phyloP scores from a whole-genome alignment of 2,113 vertebrate genomes.

The Rana temporaria region DNA sequence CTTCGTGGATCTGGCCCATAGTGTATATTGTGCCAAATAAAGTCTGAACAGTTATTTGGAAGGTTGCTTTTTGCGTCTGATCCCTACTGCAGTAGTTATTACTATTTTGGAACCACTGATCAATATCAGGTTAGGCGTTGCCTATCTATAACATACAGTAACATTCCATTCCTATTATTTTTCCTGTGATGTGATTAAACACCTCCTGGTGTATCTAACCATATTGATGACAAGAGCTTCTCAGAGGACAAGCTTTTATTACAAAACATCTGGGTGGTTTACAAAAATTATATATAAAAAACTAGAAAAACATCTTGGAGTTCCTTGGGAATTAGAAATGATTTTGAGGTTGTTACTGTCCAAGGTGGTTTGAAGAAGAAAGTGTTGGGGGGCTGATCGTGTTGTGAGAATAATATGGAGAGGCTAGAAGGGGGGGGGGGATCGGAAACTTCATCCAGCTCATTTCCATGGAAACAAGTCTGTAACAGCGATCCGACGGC shows the following conservation, averaged over 20 bases:
- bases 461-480: constrained; percentile 55
- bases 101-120: no score
- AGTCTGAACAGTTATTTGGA: no score
- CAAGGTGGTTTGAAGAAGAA: constrained; percentile 24
- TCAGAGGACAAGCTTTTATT: constrained; percentile 23
- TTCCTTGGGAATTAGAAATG: constrained; percentile 27
- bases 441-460: constrained; percentile 45
- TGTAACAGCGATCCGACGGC: constrained; percentile 40
- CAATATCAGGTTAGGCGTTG: no score
- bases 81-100: no score
- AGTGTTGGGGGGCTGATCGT: constrained; percentile 17
- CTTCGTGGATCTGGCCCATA: no score
- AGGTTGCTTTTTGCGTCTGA: no score
- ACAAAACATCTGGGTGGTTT: constrained; percentile 41
- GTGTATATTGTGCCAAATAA: no score
- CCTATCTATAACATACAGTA: no score
- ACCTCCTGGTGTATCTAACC: no score
- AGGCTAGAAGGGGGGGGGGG: background rate
- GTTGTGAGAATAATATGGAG: constrained; percentile 38
- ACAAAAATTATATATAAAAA: constrained; percentile 53
- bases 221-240: no score
- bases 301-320: constrained; percentile 40
- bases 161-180: no score
- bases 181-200: no score
- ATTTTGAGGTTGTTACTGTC: background rate